Evolutionary conservation across 1,140 invertebrate species (phyloP).

Genomic region (Metaphire vulgaris): DNA sequence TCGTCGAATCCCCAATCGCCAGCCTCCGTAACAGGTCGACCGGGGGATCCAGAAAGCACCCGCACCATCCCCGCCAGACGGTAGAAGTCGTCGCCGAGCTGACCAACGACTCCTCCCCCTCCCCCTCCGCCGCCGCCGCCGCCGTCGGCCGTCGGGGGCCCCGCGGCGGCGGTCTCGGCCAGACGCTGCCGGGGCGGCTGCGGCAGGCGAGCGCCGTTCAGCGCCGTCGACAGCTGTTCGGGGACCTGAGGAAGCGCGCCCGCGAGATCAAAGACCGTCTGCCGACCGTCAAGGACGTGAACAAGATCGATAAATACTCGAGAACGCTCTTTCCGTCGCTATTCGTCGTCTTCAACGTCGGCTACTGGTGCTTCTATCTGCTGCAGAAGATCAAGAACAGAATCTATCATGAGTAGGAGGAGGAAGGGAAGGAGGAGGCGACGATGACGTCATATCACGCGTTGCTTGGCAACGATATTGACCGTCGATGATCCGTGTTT

Average conservation of each 20-base stretch:
- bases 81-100: constrained; percentile 37
- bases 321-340: constrained; percentile 86
- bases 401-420: not conserved
- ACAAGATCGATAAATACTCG: constrained; percentile 93
- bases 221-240: constrained; percentile 39
- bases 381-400: constrained; percentile 25
- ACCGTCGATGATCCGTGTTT: no score
- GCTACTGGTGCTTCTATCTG: constrained; percentile 87
- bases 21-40: not conserved
- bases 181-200: constrained; percentile 35
- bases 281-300: constrained; percentile 91
- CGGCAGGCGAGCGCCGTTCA: constrained; percentile 30
- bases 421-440: not conserved
- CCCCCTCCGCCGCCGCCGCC: no score
- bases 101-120: no score
- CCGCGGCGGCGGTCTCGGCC: constrained; percentile 36
- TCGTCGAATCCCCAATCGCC: not conserved
- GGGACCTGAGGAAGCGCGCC: constrained; percentile 42
- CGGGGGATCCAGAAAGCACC: not conserved
- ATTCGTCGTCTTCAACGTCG: constrained; percentile 85
- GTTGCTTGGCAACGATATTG: no score
- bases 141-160: constrained; percentile 33
- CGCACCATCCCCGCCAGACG: constrained; percentile 31
- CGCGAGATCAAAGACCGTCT: constrained; percentile 55
- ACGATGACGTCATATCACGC: no score